Percentiles rank a stretch among this genome's conserved stretches.
Conservation (phyloP, 92 coral and sea anemone genomes). For the Meandrina meandrites region DNA sequence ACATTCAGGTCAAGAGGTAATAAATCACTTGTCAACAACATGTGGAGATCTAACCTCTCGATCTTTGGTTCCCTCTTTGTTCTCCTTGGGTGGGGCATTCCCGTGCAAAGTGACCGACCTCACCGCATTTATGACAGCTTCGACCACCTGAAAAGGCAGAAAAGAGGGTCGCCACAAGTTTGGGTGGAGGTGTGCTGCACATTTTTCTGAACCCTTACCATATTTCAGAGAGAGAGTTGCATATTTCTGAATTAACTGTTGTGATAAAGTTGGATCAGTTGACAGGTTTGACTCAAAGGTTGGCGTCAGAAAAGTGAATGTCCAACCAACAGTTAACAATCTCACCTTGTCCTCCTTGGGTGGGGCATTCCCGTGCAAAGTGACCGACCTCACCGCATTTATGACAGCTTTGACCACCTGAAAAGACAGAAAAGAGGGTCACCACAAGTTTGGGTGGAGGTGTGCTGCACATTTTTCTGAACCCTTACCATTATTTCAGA, state of each 20-base stretch:
- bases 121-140: slow-evolving; percentile 55
- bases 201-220: too few species aligned
- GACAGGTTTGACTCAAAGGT: too few species aligned
- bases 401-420: background rate
- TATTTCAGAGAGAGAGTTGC: too few species aligned
- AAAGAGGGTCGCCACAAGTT: background rate
- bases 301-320: too few species aligned
- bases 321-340: background rate
- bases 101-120: slow-evolving; percentile 71
- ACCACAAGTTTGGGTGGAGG: background rate
- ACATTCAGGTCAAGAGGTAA: background rate
- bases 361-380: slow-evolving; percentile 73
- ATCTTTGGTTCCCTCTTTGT: background rate
- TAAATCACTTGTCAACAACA: background rate
- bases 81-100: slow-evolving; percentile 54
- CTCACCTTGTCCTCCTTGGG: slow-evolving; percentile 23
- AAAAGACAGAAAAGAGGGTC: background rate
- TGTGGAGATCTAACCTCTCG: background rate
- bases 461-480: background rate
- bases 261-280: too few species aligned
- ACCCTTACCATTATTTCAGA: too few species aligned
- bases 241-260: too few species aligned
- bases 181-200: background rate
- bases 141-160: background rate
- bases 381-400: slow-evolving; percentile 75